Percentiles rank a stretch among this genome's conserved stretches.
These are phyloP conservation scores for Cryptus armator DNA, from an alignment of 2,888 invertebrate genomes.

Conservation along the genomic window DNA sequence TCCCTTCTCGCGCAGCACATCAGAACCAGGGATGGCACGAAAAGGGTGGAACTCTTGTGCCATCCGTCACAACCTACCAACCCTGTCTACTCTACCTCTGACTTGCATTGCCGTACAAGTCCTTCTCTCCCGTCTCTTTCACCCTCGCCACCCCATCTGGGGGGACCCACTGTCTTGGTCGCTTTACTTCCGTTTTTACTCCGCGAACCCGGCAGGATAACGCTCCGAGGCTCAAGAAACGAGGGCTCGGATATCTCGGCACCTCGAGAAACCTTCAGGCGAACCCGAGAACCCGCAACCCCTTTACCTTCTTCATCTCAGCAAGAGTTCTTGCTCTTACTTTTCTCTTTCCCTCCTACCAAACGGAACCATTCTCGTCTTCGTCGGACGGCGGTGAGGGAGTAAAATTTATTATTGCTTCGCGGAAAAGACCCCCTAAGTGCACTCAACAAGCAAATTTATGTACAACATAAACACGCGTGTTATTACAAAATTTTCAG, in stretches of 20 bases:
- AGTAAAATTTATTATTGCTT: conserved; percentile 29
- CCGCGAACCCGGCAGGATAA: conserved; percentile 39
- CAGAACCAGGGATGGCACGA: conserved; percentile 64
- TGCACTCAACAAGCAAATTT: conserved; percentile 28
- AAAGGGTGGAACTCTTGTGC: conserved; percentile 70
- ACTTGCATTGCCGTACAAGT: conserved; percentile 42
- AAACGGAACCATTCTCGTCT: conserved; percentile 5
- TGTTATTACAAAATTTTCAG: conserved; percentile 9
- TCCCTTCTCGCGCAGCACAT: conserved; percentile 41
- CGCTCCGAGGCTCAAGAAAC: conserved; percentile 31
- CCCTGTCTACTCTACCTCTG: conserved; percentile 49
- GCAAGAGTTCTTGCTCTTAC: conserved; percentile 20
- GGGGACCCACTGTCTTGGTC: conserved; percentile 39
- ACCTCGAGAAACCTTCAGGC: conserved; percentile 40
- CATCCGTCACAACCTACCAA: conserved; percentile 72
- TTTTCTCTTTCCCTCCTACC: neutral
- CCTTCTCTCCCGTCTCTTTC: conserved; percentile 28
- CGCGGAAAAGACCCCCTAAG: conserved; percentile 10
- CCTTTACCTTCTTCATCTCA: conserved; percentile 21
- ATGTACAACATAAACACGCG: conserved; percentile 4
- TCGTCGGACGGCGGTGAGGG: conserved; percentile 1
- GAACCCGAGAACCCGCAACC: conserved; percentile 24
- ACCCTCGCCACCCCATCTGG: conserved; percentile 10
- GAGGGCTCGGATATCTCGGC: conserved; percentile 28
- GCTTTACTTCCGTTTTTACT: conserved; percentile 51